Evolutionary conservation across 2,888 invertebrate genomes (phyloP).

Genomic region (Falcaria lacertinaria): DNA sequence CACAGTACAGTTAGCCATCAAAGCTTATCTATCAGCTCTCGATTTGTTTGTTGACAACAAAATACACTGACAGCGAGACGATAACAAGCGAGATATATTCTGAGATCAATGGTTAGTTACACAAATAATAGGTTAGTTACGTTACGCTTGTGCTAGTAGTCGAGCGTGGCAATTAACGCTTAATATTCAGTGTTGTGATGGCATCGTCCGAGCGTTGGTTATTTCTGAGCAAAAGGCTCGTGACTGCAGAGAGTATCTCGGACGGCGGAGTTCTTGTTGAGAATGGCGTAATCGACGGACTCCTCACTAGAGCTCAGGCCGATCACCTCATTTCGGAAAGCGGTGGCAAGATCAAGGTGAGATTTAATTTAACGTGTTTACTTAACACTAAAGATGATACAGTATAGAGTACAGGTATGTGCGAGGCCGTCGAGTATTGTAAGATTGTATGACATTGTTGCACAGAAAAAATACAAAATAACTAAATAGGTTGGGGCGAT

Average conservation of each 20-base stretch:
- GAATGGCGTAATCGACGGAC: slow-evolving; percentile 78
- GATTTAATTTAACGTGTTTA: not conserved
- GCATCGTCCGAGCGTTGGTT: slow-evolving; percentile 47
- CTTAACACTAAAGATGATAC: not conserved
- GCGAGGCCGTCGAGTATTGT: no score
- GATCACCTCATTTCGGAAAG: slow-evolving; percentile 63
- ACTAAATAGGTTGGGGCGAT: not conserved
- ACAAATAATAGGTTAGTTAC: no score
- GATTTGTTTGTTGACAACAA: slow-evolving; percentile 12
- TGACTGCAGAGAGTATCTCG: slow-evolving; percentile 70
- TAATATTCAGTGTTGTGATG: slow-evolving; percentile 35
- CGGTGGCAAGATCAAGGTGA: slow-evolving; percentile 76
- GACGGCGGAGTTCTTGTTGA: slow-evolving; percentile 81
- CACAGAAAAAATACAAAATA: slow-evolving; percentile 2
- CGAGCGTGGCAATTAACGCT: slow-evolving; percentile 13
- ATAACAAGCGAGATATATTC: slow-evolving; percentile 10
- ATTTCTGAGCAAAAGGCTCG: slow-evolving; percentile 71
- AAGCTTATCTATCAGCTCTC: slow-evolving; percentile 9
- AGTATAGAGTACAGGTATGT: not conserved
- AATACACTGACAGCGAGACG: slow-evolving; percentile 6
- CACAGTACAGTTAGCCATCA: not conserved
- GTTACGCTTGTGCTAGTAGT: slow-evolving; percentile 28
- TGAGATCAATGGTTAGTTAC: slow-evolving; percentile 28
- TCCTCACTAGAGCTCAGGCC: slow-evolving; percentile 70
- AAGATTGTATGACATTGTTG: no score